Evolutionary conservation across 2,888 invertebrate species (phyloP).

Genomic region (Mellilla xanthometata): DNA sequence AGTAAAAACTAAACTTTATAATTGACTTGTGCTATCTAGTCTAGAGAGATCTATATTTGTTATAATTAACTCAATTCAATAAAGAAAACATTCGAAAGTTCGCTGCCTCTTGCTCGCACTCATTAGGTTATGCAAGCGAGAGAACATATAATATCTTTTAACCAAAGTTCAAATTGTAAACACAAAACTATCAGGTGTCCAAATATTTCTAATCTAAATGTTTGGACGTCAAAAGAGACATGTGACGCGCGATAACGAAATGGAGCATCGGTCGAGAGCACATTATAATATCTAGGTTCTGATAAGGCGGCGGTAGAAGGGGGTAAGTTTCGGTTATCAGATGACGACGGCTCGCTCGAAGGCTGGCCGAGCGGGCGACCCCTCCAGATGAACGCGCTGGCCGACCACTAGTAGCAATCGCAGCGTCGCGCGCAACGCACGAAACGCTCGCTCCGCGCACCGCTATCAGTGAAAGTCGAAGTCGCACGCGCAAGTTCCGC

Average conservation of each 20-base stretch:
- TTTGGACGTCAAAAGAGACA: slow-evolving; percentile 24
- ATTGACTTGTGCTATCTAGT: too few species aligned
- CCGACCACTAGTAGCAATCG: slow-evolving; percentile 61
- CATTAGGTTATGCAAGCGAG: too few species aligned
- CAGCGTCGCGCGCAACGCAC: slow-evolving; percentile 69
- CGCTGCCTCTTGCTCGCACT: too few species aligned
- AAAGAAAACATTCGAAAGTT: too few species aligned
- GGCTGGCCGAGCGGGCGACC: slow-evolving; percentile 46
- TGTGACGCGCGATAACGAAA: slow-evolving; percentile 41
- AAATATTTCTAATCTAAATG: slow-evolving; percentile 10
- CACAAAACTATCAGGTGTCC: slow-evolving; percentile 1
- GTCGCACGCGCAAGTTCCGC: slow-evolving; percentile 73
- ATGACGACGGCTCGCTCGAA: slow-evolving; percentile 45
- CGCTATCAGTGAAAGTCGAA: slow-evolving; percentile 74
- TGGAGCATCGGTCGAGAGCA: slow-evolving; percentile 36
- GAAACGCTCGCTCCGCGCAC: slow-evolving; percentile 58
- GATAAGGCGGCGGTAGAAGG: slow-evolving; percentile 43
- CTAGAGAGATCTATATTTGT: too few species aligned
- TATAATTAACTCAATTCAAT: too few species aligned
- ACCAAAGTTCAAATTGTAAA: too few species aligned
- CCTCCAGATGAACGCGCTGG: slow-evolving; percentile 44
- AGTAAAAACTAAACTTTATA: too few species aligned
- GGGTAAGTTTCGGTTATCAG: slow-evolving; percentile 62
- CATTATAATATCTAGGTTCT: slow-evolving; percentile 37
- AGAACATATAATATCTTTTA: too few species aligned